These are phyloP conservation scores for Lomographa bimaculata DNA, from an alignment of 2,888 invertebrate genomes.

Conservation along the genomic window DNA sequence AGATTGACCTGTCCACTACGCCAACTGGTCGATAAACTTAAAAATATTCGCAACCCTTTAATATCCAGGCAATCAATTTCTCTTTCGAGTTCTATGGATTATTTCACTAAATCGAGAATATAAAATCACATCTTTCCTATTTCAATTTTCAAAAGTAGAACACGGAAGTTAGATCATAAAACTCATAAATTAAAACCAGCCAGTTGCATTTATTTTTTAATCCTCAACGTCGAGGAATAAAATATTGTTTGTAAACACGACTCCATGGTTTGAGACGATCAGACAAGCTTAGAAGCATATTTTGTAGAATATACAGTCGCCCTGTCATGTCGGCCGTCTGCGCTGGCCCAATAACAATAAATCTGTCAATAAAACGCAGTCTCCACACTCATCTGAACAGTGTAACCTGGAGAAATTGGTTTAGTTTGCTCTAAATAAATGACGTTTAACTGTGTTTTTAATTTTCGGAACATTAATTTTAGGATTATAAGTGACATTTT, in stretches of 20 bases:
- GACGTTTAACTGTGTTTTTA: no score
- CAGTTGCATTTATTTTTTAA: slow-evolving; percentile 7
- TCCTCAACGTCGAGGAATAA: slow-evolving; percentile 10
- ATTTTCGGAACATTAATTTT: no score
- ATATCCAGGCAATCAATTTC: no score
- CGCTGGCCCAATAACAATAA: slow-evolving; percentile 47
- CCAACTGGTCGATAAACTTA: no score
- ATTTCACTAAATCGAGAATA: no score
- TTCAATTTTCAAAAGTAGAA: slow-evolving; percentile 6
- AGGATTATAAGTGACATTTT: no score
- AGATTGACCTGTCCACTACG: no score
- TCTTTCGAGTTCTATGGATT: no score
- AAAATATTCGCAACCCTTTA: no score
- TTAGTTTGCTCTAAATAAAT: slow-evolving; percentile 13
- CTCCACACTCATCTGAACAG: background rate
- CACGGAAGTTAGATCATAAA: slow-evolving; percentile 6
- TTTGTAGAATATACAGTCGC: slow-evolving; percentile 39
- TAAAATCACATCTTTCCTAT: no score
- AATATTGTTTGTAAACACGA: slow-evolving; percentile 28
- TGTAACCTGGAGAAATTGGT: slow-evolving; percentile 19
- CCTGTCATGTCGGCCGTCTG: slow-evolving; percentile 20
- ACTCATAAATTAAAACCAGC: slow-evolving; percentile 10
- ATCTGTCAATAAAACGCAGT: slow-evolving; percentile 47
- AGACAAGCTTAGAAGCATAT: slow-evolving; percentile 37
- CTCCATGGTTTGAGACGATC: no score